Percentiles rank a stretch among this genome's conserved stretches.
Conservation (phyloP, 92 coral and sea anemone species). For the Bergia puertoricense region DNA sequence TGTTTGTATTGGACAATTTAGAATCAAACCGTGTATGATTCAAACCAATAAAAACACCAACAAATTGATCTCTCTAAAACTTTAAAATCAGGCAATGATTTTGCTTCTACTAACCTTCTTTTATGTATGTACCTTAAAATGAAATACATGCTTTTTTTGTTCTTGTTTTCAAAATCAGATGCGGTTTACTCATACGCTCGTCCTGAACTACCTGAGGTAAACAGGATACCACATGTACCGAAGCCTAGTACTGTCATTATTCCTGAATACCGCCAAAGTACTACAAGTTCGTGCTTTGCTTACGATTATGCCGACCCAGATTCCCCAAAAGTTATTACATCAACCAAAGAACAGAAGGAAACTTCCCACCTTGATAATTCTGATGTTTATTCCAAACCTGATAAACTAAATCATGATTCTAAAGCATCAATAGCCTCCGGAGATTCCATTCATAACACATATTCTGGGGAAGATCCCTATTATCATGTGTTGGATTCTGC, state of each 20-base stretch:
- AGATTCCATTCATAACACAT: background rate
- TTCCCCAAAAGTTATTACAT: background rate
- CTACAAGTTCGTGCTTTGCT: background rate
- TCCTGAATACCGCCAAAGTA: slow-evolving; percentile 10
- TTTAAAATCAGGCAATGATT: too few species aligned
- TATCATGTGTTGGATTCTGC: slow-evolving; percentile 10
- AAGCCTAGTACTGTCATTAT: background rate
- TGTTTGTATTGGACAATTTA: too few species aligned
- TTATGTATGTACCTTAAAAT: too few species aligned
- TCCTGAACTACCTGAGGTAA: slow-evolving; percentile 29
- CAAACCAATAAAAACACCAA: too few species aligned
- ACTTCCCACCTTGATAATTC: background rate
- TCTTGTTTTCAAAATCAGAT: background rate
- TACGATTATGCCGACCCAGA: slow-evolving; percentile 32
- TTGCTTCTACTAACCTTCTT: too few species aligned
- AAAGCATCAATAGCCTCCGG: background rate
- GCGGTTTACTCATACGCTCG: slow-evolving; percentile 11
- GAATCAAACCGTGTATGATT: too few species aligned
- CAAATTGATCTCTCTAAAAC: too few species aligned
- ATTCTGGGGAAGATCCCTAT: slow-evolving; percentile 3
- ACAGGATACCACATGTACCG: background rate
- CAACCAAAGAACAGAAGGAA: background rate
- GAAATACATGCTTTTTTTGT: too few species aligned
- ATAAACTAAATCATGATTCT: background rate
- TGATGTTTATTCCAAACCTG: background rate